Base-by-base conservation (phyloP, 2,888 invertebrate species). In the Conus canariensis region DNA sequence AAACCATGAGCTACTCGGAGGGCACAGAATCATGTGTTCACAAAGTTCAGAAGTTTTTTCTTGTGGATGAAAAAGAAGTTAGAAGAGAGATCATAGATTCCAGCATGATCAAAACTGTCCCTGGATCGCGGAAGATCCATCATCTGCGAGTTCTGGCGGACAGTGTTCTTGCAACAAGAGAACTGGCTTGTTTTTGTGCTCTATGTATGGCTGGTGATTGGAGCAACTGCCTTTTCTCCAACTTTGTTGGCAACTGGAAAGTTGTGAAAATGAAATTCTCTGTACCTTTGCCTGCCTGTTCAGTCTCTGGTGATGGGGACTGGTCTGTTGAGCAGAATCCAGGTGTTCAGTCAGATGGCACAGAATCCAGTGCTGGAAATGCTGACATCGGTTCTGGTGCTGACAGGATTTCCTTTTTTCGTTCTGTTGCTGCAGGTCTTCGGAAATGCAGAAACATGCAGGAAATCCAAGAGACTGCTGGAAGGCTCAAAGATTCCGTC, bases 181-280 rank as follows among this genome's bases (percentile, higher is more conserved):
- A 80, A 5, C n/a, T 80, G 14, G 80, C 88, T 10, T 80, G 88
- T 60, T 88, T 88, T 22, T 88, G 88, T 60, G 7, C 19, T 9
- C 30, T 59, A 22, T 88, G 88, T 58, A 74, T 77, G 59, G 10
- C 22, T 8, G 70, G 22, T 19, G 59, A 88, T 8, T 88, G 60
- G 25, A 5, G 7, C 19, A 19, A 19, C 58, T 88, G 88, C 45
- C 59, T 25, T 3, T 45, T 16, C 25, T 12, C 59, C 7, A 8
- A 22, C 9, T 58, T 58, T 88, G 88, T 88, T n/a, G 6, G 9
- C 7, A 8, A 10, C 6, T 88, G 88, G 88, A 16, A 77, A 45
- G 5, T 16, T 25, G 45, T 80, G 60, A 80, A 59, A 14, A 8
- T 74, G 19, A 70, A 25, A 7, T 59, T 59, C 25, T 5, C 80